Base-by-base conservation (phyloP, 2,113 vertebrate genomes). In the Ciconia maguari region DNA sequence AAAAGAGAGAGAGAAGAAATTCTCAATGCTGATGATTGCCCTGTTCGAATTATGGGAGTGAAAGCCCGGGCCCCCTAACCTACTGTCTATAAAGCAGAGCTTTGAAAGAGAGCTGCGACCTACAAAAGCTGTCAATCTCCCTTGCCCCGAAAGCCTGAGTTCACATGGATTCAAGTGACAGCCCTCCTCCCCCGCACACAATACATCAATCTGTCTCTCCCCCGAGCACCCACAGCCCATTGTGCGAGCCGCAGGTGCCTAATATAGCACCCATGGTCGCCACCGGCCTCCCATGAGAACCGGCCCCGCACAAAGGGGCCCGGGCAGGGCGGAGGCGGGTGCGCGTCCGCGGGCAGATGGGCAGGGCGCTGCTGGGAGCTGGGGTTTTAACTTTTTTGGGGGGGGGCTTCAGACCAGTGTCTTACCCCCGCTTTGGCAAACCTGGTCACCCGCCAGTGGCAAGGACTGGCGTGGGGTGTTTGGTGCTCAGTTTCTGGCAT, bases 61-160 rank as follows among this genome's bases (percentile, higher is more conserved):
- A 98, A 98, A 98, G 98, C 98, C 97, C 91, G 65, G 97, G 97
- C 98, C 98, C 97, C 98, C 99, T 98, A 98, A 99, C 98, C 99
- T 98, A 98, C 99, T 98, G 99, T 99, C 99, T 99, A 98, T 99
- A 99, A 99, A 99, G 98, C 98, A 98, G 98, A 98, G 98, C 98
- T 99, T 99, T 99, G 98, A 99, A 98, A 99, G 98, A 89, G 98
- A 98, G 98, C 98, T 97, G 98, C 97, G 96, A 97, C 97, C 99
- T 98, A 99, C 99, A 99, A 99, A 99, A 99, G 99, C 99, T 99
- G 99, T 99, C 99, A 99, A 99, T 99, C 99, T 99, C 97, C 97
- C 79, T 96, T 98, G 99, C 99, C 98, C 98, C 98, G 97, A 99
- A 98, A 99, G 99, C 98, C 98, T 95, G 99, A 98, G 99, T 99